Conservation (phyloP, 2,797 vertebrate genomes). For the Peromyscus aztecus region DNA sequence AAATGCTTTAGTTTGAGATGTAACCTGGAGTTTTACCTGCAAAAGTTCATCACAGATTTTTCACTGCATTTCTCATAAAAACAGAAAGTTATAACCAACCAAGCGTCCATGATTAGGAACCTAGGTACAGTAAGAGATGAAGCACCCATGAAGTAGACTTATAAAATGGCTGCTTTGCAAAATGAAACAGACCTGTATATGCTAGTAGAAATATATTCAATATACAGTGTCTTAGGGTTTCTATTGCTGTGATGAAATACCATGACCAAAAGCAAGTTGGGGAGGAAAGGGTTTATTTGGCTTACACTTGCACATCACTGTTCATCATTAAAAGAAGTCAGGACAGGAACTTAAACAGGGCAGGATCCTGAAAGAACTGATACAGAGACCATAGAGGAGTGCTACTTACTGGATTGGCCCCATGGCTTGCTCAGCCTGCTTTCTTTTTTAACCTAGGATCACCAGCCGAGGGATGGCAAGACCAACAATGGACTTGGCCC, state of each 20-base stretch:
- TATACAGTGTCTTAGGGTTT: not conserved
- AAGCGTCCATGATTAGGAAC: not conserved
- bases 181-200: not conserved
- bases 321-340: not conserved
- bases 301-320: not conserved
- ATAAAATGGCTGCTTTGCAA: not conserved
- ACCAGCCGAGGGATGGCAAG: not conserved
- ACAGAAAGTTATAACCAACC: not conserved
- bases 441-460: not conserved
- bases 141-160: constrained; percentile 4
- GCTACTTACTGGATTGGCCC: not conserved
- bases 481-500: not conserved
- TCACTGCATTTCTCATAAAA: not conserved
- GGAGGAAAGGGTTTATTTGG: not conserved
- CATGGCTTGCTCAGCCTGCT: not conserved
- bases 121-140: constrained; percentile 6
- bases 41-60: not conserved
- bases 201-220: constrained; percentile 21
- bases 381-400: not conserved
- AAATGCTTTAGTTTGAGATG: not conserved
- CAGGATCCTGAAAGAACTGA: not conserved
- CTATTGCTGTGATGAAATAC: not conserved
- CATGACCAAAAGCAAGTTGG: not conserved
- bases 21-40: not conserved
- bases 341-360: not conserved